Evolutionary conservation across 2,113 vertebrate species (phyloP), one percentile per base, ranked within the genome.

Genomic region (Geococcyx californianus): DNA sequence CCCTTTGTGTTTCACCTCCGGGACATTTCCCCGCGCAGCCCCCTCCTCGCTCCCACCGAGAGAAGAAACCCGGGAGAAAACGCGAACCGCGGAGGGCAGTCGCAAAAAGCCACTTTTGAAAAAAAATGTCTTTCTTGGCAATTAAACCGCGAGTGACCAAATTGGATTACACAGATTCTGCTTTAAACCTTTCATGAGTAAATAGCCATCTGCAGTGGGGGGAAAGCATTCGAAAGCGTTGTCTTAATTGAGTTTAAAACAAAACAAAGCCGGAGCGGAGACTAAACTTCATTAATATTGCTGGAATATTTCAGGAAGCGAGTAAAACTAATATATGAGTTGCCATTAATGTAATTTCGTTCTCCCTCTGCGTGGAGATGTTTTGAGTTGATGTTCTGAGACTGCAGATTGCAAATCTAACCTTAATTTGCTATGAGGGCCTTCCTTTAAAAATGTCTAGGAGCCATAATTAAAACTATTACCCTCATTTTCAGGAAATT

Each of bases 401-500:
- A 93, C 84, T 86, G 89, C 72, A 93, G 91, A 94, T 90, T 85
- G 80, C 92, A 95, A 95, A 94, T 90, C 86, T 94, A 93, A 82
- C 85, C 87, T 93, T 95, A 93, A 93, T 96, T 95, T 95, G 93
- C 83, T 77, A 76, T 28, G 74, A 92, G 85, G 93, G 89, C 94
- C 94, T 96, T 96, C 87, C 93, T 97, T 95, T 95, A n/a, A 93
- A 97, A 97, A 97, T 91, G 92, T 94, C 94, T 97, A 92, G 93
- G 89, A 97, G 94, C 95, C 95, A 94, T 95, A 95, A 95, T 96
- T 97, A 96, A 97, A 97, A 96, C 95, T 84, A 95, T 97, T 95
- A 94, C 94, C 95, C 94, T 97, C 93, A 76, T 96, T 97, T 96
- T 95, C 93, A 96, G 96, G 96, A 97, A 97, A 97, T 96, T 96